Conservation (phyloP, 2,888 invertebrate species). For the Pristionchus entomophagus region DNA sequence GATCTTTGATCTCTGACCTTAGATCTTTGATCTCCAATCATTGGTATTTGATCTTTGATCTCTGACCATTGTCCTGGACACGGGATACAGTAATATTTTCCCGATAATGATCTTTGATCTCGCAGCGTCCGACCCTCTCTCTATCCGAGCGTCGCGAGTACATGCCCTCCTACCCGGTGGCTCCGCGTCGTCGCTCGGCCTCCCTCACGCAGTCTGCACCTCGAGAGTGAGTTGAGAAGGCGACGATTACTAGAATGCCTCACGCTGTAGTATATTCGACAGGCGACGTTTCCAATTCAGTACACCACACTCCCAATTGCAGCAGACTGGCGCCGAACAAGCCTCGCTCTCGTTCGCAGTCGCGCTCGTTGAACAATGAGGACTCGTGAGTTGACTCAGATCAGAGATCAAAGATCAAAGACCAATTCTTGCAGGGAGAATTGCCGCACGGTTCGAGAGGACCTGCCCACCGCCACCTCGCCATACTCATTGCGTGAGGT, state of each 20-base stretch:
- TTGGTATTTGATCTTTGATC: no score
- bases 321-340: neutral
- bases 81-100: no score
- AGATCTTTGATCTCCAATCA: neutral
- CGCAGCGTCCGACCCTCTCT: slow-evolving; percentile 25
- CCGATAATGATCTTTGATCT: no score
- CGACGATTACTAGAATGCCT: neutral
- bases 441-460: neutral
- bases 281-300: neutral
- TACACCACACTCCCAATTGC: neutral
- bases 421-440: neutral
- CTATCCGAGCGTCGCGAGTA: slow-evolving; percentile 38
- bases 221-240: neutral
- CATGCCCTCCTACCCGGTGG: neutral
- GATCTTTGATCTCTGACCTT: neutral
- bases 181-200: slow-evolving; percentile 5
- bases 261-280: neutral
- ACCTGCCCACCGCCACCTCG: slow-evolving; percentile 1
- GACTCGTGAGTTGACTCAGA: neutral
- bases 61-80: no score
- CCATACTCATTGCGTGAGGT: slow-evolving; percentile 17
- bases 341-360: slow-evolving; percentile 16
- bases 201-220: neutral
- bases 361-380: neutral
- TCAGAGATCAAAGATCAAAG: slow-evolving; percentile 20